Percentiles rank a stretch among this genome's conserved stretches.
These are phyloP conservation scores for Scaptodrosophila lebanonensis DNA, from an alignment of 1,140 invertebrate genomes.

Conservation along the genomic window DNA sequence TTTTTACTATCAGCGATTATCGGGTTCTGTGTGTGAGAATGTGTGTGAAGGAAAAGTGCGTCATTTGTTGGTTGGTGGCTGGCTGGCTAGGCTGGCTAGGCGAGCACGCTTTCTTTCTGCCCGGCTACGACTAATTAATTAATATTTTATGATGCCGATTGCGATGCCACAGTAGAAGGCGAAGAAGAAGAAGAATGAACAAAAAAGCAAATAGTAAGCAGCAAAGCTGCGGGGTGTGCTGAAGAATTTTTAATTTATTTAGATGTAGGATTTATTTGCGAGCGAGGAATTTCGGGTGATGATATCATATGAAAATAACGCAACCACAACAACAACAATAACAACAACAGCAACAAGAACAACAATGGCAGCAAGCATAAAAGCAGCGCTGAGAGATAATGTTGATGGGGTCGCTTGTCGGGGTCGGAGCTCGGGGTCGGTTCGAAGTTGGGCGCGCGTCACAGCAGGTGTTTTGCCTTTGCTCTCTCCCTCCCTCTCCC, in stretches of 20 bases:
- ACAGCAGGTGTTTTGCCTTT: slow-evolving; percentile 5
- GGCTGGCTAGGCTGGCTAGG: background rate
- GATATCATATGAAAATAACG: slow-evolving; percentile 73
- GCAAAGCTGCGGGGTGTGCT: slow-evolving; percentile 51
- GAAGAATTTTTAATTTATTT: slow-evolving; percentile 72
- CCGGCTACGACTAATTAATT: slow-evolving; percentile 62
- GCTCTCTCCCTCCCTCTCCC: slow-evolving; percentile 3
- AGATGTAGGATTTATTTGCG: slow-evolving; percentile 73
- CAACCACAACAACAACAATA: slow-evolving; percentile 42
- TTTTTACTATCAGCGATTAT: slow-evolving; percentile 59
- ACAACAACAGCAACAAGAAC: slow-evolving; percentile 10
- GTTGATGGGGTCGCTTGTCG: slow-evolving; percentile 9
- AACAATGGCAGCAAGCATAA: slow-evolving; percentile 4
- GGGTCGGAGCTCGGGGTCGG: slow-evolving; percentile 63
- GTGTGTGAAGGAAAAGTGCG: background rate
- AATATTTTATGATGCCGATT: slow-evolving; percentile 72
- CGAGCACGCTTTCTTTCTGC: slow-evolving; percentile 59
- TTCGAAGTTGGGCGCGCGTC: background rate
- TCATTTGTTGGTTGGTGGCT: slow-evolving; percentile 12
- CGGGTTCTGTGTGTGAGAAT: slow-evolving; percentile 16
- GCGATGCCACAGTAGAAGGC: too few relatives aligned
- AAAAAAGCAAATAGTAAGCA: background rate
- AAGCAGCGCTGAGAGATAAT: slow-evolving; percentile 21
- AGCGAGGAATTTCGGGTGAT: slow-evolving; percentile 72
- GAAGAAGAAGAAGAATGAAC: background rate